phyloP scores from a whole-genome alignment of 2,888 invertebrate genomes.

The Hymenopus coronatus region DNA sequence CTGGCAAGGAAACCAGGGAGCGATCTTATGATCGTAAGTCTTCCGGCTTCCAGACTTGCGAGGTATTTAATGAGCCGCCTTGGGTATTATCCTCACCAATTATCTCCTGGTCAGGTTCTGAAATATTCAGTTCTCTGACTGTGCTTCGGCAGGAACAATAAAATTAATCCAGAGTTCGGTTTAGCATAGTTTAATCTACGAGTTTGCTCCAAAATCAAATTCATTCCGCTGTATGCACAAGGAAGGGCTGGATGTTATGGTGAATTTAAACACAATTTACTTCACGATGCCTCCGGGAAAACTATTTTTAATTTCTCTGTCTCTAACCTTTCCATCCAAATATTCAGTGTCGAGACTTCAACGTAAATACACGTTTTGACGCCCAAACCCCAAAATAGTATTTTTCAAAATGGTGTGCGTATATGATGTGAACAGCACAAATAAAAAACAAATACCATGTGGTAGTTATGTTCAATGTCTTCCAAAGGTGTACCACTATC shows the following conservation, averaged over 20 bases:
- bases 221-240: neutral
- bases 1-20: neutral
- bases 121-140: slow-evolving; percentile 12
- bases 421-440: too few relatives aligned
- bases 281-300: neutral
- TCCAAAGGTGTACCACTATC: too few relatives aligned
- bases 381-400: too few relatives aligned
- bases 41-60: neutral
- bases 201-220: neutral
- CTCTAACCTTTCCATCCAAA: too few relatives aligned
- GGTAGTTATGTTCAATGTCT: too few relatives aligned
- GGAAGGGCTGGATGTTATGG: neutral
- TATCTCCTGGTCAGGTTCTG: slow-evolving; percentile 12
- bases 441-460: too few relatives aligned
- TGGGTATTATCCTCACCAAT: slow-evolving; percentile 24
- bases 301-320: too few relatives aligned
- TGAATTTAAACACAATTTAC: neutral
- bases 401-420: too few relatives aligned
- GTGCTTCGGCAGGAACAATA: slow-evolving; percentile 3
- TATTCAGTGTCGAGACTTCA: too few relatives aligned
- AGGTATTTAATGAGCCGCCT: slow-evolving; percentile 25
- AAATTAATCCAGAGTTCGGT: slow-evolving; percentile 27
- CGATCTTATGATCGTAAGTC: neutral
- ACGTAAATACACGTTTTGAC: too few relatives aligned
- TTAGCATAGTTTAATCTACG: slow-evolving; percentile 17